Percentiles rank a stretch among this genome's conserved stretches.
Evolutionary conservation across 2,888 invertebrate species (phyloP).

Genomic region (Acleris holmiana): DNA sequence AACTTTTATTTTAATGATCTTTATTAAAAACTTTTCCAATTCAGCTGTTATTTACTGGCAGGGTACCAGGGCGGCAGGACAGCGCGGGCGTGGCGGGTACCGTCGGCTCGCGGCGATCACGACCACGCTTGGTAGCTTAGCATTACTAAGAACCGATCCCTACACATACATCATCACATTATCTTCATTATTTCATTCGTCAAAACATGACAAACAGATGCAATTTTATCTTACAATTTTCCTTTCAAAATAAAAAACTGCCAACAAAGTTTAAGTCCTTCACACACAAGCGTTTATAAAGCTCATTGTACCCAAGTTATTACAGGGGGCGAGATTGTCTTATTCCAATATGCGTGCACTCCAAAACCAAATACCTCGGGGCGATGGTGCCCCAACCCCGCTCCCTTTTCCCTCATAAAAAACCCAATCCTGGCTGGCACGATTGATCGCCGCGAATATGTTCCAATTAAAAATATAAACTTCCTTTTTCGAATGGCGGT

Average conservation of each 20-base stretch:
- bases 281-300: conserved; percentile 37
- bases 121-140: conserved; percentile 13
- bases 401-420: conserved; percentile 24
- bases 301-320: conserved; percentile 59
- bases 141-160: conserved; percentile 1
- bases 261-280: conserved; percentile 11
- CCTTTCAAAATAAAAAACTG: not conserved
- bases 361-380: conserved; percentile 74
- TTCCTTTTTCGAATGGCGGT: conserved; percentile 52
- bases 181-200: too few relatives aligned
- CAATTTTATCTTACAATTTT: too few relatives aligned
- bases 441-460: conserved; percentile 74
- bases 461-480: conserved; percentile 74
- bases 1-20: too few relatives aligned
- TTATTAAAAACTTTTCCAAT: not conserved
- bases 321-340: conserved; percentile 71
- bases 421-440: conserved; percentile 51
- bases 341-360: conserved; percentile 70
- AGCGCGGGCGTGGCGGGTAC: conserved; percentile 8
- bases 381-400: conserved; percentile 58
- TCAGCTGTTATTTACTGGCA: conserved; percentile 1
- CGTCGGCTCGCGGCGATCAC: conserved; percentile 15
- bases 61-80: conserved; percentile 11
- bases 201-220: too few relatives aligned
- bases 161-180: not conserved